Evolutionary conservation across 2,113 vertebrate species (phyloP), one percentile per base, ranked within the genome.

Genomic region (Scalopus aquaticus): DNA sequence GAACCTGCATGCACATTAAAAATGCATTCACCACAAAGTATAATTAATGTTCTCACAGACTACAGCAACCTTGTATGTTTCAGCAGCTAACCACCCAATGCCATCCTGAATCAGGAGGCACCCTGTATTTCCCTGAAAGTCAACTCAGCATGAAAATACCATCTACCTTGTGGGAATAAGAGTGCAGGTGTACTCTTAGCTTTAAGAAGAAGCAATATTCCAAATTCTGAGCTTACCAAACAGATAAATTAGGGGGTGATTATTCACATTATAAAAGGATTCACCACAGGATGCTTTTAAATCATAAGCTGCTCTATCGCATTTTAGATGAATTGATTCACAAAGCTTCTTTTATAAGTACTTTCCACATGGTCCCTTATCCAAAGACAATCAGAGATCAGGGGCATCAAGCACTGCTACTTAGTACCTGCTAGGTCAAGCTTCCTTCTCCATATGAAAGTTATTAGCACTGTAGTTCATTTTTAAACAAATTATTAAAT

Each of bases 221-320:
- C 79, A 90, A 97, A 93, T 67, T 79, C 32, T 88, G 32, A 96
- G 95, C 79, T 95, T 96, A 96, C 46, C 49, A 83, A 97, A 96
- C 79, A 96, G 93, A 94, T 64, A 96, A 96, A 94, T 94, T 95
- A 96, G 24, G 84, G 26, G 35, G 83, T 94, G 91, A 89, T 96
- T 97, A 96, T 95, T 97, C 93, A 67, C 84, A 92, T 92, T 90
- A 91, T 97, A 93, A 96, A 97, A 95, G 87, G 86, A 89, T 92
- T 95, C 93, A 90, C 92, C 79, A 94, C 92, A 89, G 96, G 92
- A 96, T 93, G 79, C 83, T 97, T 96, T 97, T 90, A 96, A 96
- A 93, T 95, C 92, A 96, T 87, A 93, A 96, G 46, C 80, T 96
- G 80, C 60, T 93, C 60, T 62, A 91, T 35, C 90, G 84, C 74